phyloP scores from a whole-genome alignment of 1,140 invertebrate genomes.

The Caenorhabditis brenneri region DNA sequence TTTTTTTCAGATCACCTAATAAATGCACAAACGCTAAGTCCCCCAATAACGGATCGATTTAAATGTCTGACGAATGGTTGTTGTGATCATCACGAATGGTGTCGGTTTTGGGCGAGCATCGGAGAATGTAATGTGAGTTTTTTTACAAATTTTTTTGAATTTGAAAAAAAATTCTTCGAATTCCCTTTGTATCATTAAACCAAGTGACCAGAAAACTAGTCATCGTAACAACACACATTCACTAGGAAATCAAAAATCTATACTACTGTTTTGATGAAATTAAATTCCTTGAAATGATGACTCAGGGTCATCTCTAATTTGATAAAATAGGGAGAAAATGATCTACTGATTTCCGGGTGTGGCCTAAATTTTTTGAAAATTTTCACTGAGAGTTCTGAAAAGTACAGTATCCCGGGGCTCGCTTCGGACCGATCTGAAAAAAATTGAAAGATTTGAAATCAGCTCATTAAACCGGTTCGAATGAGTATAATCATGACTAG shows the following conservation, averaged over 20 bases:
- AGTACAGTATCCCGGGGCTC: too few species aligned
- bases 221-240: background rate
- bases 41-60: conserved; percentile 65
- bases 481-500: too few species aligned
- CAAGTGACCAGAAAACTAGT: background rate
- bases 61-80: conserved; percentile 69
- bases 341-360: too few species aligned
- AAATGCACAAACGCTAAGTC: conserved; percentile 42
- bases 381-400: too few species aligned
- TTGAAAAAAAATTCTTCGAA: background rate
- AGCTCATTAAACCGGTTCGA: too few species aligned
- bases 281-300: background rate
- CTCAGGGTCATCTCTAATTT: background rate
- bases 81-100: conserved; percentile 71
- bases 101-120: conserved; percentile 69
- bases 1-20: conserved; percentile 11
- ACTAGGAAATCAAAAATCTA: conserved; percentile 16
- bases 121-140: conserved; percentile 62
- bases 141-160: background rate
- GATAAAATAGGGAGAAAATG: background rate
- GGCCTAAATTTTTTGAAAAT: too few species aligned
- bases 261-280: too few species aligned
- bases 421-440: too few species aligned
- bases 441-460: too few species aligned
- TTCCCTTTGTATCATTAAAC: background rate